Base-by-base conservation (phyloP, 1,140 invertebrate species). In the Pachyrhynchus sulphureomaculatus region DNA sequence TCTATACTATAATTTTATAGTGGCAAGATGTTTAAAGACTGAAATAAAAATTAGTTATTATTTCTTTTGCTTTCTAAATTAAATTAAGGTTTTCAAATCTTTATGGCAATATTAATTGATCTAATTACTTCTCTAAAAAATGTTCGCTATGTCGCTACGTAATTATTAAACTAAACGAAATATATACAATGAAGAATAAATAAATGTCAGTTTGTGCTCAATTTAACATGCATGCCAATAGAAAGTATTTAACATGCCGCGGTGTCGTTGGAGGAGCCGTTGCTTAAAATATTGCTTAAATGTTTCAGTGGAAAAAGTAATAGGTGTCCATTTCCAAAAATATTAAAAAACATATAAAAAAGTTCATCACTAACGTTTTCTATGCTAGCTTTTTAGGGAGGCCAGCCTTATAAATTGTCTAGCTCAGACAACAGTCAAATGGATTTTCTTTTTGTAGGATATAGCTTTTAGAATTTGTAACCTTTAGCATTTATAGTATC, bases 181-280 rank as follows among this genome's bases (percentile, higher is more conserved):
- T 44, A 44, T 44, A 6, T 44, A 44, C 41, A 44, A 15, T 15
- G 15, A 44, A 44, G 41, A 44, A 44, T 44, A 44, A 44, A 44
- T 44, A 44, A n/a, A 15, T 20, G 9, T 17, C 4, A 18, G n/a
- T 44, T 44, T 44, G 41, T 44, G 41, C 41, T 44, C 18, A 44
- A 23, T 13, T 39, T 18, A 39, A 20, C 15, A 44, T 44, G 15
- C 41, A 44, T 44, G 17, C 41, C n/a, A 18, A 18, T 44, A 18
- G 41, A 44, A 44, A 29, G 26, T 2, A 29, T 29, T 29, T 6
- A 29, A 29, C 26, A 29, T 10, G 26, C 5, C 26, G 5, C 26
- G 12, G 26, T 29, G 26, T 3, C 26, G 26, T 8, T 15, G 3
- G 10, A 13, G 13, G 36, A 39, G 36, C 37, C 8, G 37, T 18